A percentile compares a stretch with the other conserved stretches of the same genome.
Evolutionary conservation across 1,140 invertebrate genomes (phyloP).

Genomic region (Globodera rostochiensis): DNA sequence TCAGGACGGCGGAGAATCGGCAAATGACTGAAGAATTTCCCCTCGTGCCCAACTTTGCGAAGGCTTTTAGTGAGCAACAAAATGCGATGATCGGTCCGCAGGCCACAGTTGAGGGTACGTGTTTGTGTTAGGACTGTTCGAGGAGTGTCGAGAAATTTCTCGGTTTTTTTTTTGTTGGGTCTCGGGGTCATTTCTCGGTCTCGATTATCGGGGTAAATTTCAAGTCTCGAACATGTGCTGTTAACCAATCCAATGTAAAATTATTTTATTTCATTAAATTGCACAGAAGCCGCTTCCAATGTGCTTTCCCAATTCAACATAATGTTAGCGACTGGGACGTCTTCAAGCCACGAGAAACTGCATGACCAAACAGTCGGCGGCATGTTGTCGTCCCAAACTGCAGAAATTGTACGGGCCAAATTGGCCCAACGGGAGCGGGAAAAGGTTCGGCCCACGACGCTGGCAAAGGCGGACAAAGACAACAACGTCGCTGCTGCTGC

Average conservation of each 20-base stretch:
- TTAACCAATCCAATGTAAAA: too few species aligned
- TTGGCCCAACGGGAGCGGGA: not conserved
- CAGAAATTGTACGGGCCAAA: not conserved
- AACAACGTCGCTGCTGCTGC: too few species aligned
- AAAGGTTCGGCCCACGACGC: not conserved
- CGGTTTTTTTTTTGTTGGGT: too few species aligned
- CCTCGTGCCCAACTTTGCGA: not conserved
- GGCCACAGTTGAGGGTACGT: not conserved
- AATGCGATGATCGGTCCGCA: not conserved
- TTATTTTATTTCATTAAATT: too few species aligned
- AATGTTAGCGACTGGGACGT: not conserved
- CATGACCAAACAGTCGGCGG: not conserved
- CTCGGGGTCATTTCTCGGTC: too few species aligned
- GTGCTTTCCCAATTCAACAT: not conserved
- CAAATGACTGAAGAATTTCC: not conserved
- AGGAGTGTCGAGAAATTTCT: too few species aligned
- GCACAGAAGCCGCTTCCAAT: not conserved
- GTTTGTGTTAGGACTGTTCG: too few species aligned
- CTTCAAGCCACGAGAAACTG: not conserved
- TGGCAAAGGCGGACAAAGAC: not conserved
- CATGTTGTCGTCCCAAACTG: not conserved
- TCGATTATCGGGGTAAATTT: too few species aligned
- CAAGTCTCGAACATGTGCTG: too few species aligned
- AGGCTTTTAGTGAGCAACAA: not conserved
- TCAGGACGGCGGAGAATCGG: not conserved